Conservation (phyloP, 1,140 invertebrate species). For the Drosophila lowei region DNA sequence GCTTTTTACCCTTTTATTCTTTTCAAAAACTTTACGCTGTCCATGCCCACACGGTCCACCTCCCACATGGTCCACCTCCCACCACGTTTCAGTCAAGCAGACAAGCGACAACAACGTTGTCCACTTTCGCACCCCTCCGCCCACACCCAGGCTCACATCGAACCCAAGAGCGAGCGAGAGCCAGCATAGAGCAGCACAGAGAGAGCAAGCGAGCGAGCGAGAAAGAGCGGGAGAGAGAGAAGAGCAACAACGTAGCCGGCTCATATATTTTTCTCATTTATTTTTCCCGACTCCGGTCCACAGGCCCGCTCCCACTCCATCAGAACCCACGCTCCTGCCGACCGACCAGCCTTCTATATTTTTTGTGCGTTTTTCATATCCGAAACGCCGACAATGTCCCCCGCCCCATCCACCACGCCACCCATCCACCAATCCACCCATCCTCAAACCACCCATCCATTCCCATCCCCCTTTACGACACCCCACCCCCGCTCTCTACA, state of each 20-base stretch:
- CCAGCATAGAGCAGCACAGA: constrained; percentile 2
- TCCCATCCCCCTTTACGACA: background rate
- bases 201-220: background rate
- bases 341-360: constrained; percentile 58
- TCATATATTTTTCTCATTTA: constrained; percentile 81
- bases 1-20: constrained; percentile 67
- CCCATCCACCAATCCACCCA: constrained; percentile 6
- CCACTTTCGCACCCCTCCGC: constrained; percentile 69
- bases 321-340: background rate
- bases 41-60: constrained; percentile 36
- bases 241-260: constrained; percentile 78
- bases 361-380: constrained; percentile 82
- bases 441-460: background rate
- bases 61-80: background rate
- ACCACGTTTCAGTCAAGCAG: constrained; percentile 41
- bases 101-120: constrained; percentile 80
- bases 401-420: constrained; percentile 5
- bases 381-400: constrained; percentile 76
- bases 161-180: constrained; percentile 21
- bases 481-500: constrained; percentile 9
- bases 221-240: constrained; percentile 33
- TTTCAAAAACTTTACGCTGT: constrained; percentile 74
- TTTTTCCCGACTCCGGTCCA: constrained; percentile 59
- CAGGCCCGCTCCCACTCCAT: background rate
- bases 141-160: background rate